Evolutionary conservation across 1,140 invertebrate genomes (phyloP).

Genomic region (Reticulitermes speratus): DNA sequence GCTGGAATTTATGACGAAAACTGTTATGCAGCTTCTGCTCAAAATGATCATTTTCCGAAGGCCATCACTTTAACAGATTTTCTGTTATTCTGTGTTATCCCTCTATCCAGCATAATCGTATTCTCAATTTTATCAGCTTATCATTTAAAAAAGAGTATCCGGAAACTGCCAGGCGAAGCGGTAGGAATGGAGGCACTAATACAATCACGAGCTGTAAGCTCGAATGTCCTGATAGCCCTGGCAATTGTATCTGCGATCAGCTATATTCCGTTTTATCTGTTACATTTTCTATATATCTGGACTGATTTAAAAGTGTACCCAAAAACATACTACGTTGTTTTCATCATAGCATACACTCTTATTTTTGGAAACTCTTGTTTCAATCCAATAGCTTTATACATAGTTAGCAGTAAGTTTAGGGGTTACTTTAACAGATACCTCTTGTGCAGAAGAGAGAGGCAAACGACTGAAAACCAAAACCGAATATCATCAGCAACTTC

Average conservation of each 20-base stretch:
- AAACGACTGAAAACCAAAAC: too few species aligned
- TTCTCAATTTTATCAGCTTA: background rate
- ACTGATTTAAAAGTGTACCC: background rate
- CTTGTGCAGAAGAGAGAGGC: too few species aligned
- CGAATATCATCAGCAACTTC: too few species aligned
- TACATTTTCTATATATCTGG: background rate
- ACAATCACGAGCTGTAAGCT: background rate
- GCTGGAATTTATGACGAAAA: background rate
- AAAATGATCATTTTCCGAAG: background rate
- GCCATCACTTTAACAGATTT: background rate
- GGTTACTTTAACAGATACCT: too few species aligned
- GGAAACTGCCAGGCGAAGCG: background rate
- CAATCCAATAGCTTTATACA: background rate
- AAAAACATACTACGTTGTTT: background rate
- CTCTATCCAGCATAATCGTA: background rate
- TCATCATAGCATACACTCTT: background rate
- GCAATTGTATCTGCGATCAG: background rate
- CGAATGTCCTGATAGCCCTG: background rate
- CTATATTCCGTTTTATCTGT: background rate
- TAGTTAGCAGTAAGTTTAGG: background rate
- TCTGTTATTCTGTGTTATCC: background rate
- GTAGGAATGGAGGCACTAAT: background rate
- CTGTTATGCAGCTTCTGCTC: background rate
- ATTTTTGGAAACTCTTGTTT: background rate
- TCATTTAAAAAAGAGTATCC: background rate